phyloP scores from a whole-genome alignment of 1,140 invertebrate genomes.

The Apis dorsata region DNA sequence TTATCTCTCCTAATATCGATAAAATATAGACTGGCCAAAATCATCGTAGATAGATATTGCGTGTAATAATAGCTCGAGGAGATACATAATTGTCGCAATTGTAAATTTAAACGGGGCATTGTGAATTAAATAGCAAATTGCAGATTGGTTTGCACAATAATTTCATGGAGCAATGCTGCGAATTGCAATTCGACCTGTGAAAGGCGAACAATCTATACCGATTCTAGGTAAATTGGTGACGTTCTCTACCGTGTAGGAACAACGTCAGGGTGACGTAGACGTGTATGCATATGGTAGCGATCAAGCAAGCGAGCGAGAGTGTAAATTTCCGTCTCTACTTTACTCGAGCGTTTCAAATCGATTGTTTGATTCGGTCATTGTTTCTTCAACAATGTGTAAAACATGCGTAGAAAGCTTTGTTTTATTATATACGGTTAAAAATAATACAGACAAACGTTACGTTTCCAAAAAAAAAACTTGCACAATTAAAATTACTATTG shows the following conservation, averaged over 20 bases:
- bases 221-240: slow-evolving; percentile 61
- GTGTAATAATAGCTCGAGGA: no score
- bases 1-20: background rate
- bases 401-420: background rate
- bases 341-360: slow-evolving; percentile 39
- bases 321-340: slow-evolving; percentile 60
- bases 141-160: slow-evolving; percentile 46
- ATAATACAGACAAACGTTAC: no score
- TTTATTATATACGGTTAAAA: no score
- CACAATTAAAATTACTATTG: no score
- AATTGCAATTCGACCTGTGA: slow-evolving; percentile 57
- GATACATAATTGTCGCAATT: background rate
- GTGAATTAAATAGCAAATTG: slow-evolving; percentile 11
- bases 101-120: background rate
- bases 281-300: slow-evolving; percentile 63
- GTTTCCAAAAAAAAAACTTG: no score
- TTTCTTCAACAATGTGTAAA: background rate
- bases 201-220: slow-evolving; percentile 39
- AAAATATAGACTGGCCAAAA: background rate
- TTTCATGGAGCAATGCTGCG: slow-evolving; percentile 25
- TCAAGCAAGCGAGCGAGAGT: slow-evolving; percentile 55
- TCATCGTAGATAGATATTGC: background rate
- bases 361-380: slow-evolving; percentile 39
- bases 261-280: slow-evolving; percentile 29
- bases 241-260: slow-evolving; percentile 15